phyloP scores from a whole-genome alignment of 2,888 invertebrate species.

The Diarsia dahlii region DNA sequence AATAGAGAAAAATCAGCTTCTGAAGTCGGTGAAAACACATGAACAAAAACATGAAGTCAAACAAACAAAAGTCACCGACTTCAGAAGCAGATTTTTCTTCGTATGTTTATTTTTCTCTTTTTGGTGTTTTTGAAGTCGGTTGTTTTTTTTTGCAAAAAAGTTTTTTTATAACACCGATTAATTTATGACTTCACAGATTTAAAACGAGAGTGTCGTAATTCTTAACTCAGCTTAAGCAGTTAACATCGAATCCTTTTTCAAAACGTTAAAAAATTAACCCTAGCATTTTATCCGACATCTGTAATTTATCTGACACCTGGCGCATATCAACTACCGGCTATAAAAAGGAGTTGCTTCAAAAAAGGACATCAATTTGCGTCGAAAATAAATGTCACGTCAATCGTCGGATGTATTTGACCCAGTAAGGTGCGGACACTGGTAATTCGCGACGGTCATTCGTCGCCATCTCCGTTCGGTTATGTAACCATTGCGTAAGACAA shows the following conservation, averaged over 20 bases:
- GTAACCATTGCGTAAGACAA: conserved; percentile 80
- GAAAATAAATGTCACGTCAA: conserved; percentile 71
- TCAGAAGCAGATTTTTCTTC: too few species aligned
- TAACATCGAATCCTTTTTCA: conserved; percentile 26
- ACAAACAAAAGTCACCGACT: too few species aligned
- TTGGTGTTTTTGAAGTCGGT: too few species aligned
- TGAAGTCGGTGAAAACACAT: too few species aligned
- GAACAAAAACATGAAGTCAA: too few species aligned
- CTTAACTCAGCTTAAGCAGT: conserved; percentile 18
- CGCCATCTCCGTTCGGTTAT: conserved; percentile 71
- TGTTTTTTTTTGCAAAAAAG: too few species aligned
- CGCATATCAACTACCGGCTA: conserved; percentile 38
- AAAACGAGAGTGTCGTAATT: conserved; percentile 29
- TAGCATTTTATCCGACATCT: conserved; percentile 42
- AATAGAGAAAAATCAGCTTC: too few species aligned
- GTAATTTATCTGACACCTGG: conserved; percentile 58
- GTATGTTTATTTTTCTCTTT: too few species aligned
- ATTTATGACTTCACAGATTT: conserved; percentile 7
- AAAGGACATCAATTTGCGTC: conserved; percentile 61
- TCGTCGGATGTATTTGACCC: conserved; percentile 74
- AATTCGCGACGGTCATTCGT: conserved; percentile 78
- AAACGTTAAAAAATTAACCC: conserved; percentile 30
- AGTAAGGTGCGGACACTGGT: conserved; percentile 74
- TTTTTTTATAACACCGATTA: neutral
- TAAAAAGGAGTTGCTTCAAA: conserved; percentile 49